Conservation (phyloP, 2,888 invertebrate species). For the Empis stercorea region DNA sequence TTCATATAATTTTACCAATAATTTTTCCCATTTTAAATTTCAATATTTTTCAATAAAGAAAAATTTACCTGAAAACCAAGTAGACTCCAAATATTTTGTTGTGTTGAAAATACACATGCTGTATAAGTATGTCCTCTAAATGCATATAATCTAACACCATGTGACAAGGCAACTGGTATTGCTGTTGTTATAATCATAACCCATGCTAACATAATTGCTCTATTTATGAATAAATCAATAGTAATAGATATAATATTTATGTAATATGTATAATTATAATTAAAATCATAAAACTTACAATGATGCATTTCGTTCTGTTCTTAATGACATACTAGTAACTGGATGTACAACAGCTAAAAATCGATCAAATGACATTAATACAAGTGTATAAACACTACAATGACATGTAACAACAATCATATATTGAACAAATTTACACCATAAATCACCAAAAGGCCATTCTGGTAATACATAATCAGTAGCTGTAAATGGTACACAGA, state of each 20-base stretch:
- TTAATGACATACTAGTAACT: constrained; percentile 71
- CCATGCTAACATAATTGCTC: constrained; percentile 71
- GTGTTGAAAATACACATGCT: constrained; percentile 54
- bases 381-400: constrained; percentile 85
- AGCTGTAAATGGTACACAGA: constrained; percentile 90
- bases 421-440: constrained; percentile 79
- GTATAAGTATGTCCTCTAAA: constrained; percentile 50
- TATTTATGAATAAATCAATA: constrained; percentile 11
- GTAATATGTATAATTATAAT: too few relatives aligned
- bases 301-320: constrained; percentile 71
- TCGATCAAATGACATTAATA: constrained; percentile 83
- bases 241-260: constrained; percentile 3
- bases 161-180: constrained; percentile 64
- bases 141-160: constrained; percentile 57
- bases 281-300: constrained; percentile 26
- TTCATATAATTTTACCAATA: too few relatives aligned
- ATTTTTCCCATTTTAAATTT: too few relatives aligned
- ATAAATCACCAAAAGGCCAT: constrained; percentile 84
- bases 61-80: constrained; percentile 33
- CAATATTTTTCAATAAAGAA: too few relatives aligned
- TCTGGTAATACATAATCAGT: constrained; percentile 74
- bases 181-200: constrained; percentile 62
- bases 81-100: constrained; percentile 42
- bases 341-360: constrained; percentile 91
- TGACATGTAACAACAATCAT: constrained; percentile 86